These are phyloP conservation scores for Hipposideros armiger DNA, from an alignment of 2,113 vertebrate genomes.

Conservation along the genomic window DNA sequence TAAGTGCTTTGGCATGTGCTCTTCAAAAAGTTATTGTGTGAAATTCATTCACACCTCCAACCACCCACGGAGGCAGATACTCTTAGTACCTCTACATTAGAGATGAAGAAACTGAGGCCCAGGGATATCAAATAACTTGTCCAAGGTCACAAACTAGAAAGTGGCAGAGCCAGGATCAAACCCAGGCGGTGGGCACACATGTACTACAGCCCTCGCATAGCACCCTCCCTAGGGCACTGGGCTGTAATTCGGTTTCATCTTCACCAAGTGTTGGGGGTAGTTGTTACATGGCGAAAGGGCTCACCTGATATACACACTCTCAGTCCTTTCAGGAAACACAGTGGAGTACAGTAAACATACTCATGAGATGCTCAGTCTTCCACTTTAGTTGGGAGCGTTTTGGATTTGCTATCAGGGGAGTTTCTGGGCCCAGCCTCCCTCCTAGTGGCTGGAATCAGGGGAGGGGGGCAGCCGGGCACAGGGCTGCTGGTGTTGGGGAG, in stretches of 20 bases:
- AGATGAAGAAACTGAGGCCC: background rate
- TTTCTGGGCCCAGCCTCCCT: background rate
- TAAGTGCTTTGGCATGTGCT: background rate
- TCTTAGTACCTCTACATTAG: background rate
- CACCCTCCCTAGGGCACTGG: fast-evolving
- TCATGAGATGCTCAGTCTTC: no score
- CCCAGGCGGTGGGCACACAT: fast-evolving
- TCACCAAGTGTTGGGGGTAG: background rate
- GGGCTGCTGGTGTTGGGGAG: background rate
- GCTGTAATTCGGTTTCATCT: background rate
- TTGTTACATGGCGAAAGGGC: background rate
- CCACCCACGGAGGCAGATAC: background rate
- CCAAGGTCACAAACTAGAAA: background rate
- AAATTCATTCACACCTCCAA: background rate
- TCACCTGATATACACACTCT: background rate
- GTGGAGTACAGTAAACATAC: background rate
- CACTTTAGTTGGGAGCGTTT: background rate
- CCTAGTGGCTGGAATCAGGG: background rate
- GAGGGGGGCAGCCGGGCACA: background rate
- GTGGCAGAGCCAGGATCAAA: background rate
- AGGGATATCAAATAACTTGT: background rate
- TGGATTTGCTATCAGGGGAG: background rate
- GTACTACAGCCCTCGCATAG: fast-evolving
- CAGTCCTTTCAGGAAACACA: background rate
- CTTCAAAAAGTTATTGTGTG: background rate